Evolutionary conservation across 2,113 vertebrate genomes (phyloP), one percentile per base, ranked within the genome.

Genomic region (Todiramphus chloris): DNA sequence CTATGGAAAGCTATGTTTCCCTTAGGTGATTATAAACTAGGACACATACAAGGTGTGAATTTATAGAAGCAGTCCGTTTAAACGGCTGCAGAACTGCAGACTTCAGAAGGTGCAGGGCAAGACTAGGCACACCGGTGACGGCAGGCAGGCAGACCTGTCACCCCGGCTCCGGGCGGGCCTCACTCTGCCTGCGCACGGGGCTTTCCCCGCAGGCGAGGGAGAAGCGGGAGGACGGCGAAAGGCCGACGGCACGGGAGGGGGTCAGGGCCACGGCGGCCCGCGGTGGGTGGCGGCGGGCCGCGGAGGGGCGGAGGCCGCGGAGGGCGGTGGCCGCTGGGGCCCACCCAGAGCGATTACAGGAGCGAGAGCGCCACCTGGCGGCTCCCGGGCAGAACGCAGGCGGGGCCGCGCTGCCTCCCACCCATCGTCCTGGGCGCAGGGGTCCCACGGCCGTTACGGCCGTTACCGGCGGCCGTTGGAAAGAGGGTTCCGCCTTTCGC

Each of bases 331-430:
- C 51, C 25, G 56, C 56, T 46, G 17, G 44, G 30, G 46, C 16
- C 25, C 24, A 39, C 55, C 59, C 44, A 55, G 79, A 50, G 35
- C 20, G 9, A 97, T 97, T 73, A n/a, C 83, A 96, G 80, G 91
- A 62, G 79, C 93, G 16, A 2, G 64, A 91, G 89, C 90, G 83
- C 97, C 97, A 98, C 87, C 97, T 98, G 90, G 84, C 90, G 97
- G 77, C 15, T 10, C 1, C 2, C 13, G 11, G 3, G 37, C 15
- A 51, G 91, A 90, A 86, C 35, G 59, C 69, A 28, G 28, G 3
- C 30, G 27, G 30, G 4, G 30, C 11, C 6, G 19, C 11, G 33
- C 23, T 18, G 9, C 27, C 9, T 6, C 17, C 27, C 15, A 6
- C 35, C 4, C 11, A 51, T 13, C 23, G 27, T 5, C 13, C 18